Evolutionary conservation across 2,797 vertebrate genomes (phyloP).

Genomic region (Lerista edwardsae): DNA sequence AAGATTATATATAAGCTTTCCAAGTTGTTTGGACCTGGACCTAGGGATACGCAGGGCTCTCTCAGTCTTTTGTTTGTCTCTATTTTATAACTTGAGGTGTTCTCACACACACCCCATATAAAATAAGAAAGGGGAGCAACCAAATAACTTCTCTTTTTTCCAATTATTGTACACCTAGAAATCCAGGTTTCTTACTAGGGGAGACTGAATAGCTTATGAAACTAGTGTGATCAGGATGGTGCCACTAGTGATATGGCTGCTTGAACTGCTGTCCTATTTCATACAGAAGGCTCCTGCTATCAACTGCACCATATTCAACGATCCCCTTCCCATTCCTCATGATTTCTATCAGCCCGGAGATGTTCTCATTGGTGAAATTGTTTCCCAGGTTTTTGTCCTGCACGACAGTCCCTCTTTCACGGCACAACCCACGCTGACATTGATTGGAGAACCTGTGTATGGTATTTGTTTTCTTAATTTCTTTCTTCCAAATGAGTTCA

Average conservation of each 20-base stretch:
- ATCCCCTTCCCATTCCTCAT: neutral
- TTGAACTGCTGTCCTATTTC: neutral
- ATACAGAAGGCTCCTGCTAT: neutral
- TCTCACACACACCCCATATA: too few relatives aligned
- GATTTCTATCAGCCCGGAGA: neutral
- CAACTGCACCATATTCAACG: neutral
- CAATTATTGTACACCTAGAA: too few relatives aligned
- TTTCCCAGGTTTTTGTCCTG: neutral
- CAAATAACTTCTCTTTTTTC: too few relatives aligned
- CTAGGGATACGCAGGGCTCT: too few relatives aligned
- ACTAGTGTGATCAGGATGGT: neutral
- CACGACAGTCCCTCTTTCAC: neutral
- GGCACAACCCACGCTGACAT: neutral
- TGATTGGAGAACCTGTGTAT: neutral
- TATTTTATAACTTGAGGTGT: too few relatives aligned
- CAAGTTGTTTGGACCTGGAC: too few relatives aligned
- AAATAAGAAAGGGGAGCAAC: too few relatives aligned
- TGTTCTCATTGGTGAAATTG: neutral
- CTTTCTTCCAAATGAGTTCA: neutral
- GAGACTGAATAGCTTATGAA: too few relatives aligned
- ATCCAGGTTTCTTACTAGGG: too few relatives aligned
- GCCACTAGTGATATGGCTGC: neutral
- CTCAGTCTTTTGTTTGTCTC: too few relatives aligned
- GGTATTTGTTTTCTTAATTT: neutral
- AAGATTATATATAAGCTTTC: too few relatives aligned